Percentiles rank a stretch among this genome's conserved stretches.
These are phyloP conservation scores for Drosophila sordidula DNA, from an alignment of 2,888 invertebrate species.

Conservation along the genomic window DNA sequence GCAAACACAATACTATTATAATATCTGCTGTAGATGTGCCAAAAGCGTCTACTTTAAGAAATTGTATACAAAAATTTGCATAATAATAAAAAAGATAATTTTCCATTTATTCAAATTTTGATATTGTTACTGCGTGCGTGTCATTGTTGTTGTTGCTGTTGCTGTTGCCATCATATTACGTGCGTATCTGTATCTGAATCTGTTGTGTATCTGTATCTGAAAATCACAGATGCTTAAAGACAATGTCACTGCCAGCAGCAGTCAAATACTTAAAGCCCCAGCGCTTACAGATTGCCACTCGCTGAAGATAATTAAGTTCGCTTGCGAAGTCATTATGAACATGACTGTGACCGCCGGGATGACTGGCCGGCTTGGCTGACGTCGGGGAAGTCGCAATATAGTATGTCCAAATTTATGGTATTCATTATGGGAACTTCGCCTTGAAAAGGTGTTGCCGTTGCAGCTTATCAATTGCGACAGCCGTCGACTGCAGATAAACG, in stretches of 20 bases:
- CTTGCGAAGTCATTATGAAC: constrained; percentile 9
- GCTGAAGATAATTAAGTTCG: constrained; percentile 15
- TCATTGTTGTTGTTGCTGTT: constrained; percentile 3
- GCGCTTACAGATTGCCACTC: not conserved
- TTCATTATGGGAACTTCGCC: constrained; percentile 30
- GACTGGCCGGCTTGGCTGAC: constrained; percentile 14
- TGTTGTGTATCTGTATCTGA: constrained; percentile 4
- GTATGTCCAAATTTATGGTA: constrained; percentile 25
- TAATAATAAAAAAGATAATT: constrained; percentile 1
- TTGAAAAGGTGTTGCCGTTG: constrained; percentile 11
- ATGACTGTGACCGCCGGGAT: constrained; percentile 23
- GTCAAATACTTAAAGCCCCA: not conserved
- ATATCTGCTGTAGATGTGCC: too few species aligned
- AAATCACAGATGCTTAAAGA: constrained; percentile 19
- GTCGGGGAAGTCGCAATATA: constrained; percentile 10
- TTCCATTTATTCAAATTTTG: constrained; percentile 5
- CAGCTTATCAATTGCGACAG: constrained; percentile 41
- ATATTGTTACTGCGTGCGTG: constrained; percentile 20
- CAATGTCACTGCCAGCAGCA: constrained; percentile 45
- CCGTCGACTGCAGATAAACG: constrained; percentile 22
- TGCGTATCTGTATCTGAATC: constrained; percentile 9
- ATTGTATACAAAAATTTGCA: constrained; percentile 5
- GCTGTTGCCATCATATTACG: constrained; percentile 23
- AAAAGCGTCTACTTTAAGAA: not conserved
- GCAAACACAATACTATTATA: not conserved